Conservation (phyloP, 2,113 vertebrate species). For the Alligator mississippiensis region DNA sequence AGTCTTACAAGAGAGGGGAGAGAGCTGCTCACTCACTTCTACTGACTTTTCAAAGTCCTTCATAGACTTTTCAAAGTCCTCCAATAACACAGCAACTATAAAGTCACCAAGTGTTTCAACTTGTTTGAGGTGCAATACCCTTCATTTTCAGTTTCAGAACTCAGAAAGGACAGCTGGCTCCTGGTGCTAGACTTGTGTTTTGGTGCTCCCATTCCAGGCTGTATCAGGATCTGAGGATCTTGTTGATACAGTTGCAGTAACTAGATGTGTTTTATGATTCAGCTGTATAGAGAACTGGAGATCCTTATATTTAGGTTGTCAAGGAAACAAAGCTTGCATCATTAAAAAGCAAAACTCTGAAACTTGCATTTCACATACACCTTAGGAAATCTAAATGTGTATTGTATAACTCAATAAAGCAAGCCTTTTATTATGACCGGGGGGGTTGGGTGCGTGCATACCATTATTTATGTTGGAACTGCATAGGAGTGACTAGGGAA, state of each 20-base stretch:
- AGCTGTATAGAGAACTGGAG: neutral
- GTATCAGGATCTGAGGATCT: neutral
- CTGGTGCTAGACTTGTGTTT: neutral
- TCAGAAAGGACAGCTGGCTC: neutral
- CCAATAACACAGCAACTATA: neutral
- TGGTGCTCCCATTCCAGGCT: neutral
- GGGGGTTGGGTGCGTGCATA: neutral
- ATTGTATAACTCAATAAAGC: neutral
- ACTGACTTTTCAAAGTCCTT: conserved; percentile 21
- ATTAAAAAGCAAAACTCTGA: neutral
- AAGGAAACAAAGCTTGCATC: neutral
- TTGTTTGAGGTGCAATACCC: neutral
- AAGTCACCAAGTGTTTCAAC: neutral
- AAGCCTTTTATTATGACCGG: neutral
- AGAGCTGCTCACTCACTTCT: neutral
- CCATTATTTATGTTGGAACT: neutral
- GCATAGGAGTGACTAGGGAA: neutral
- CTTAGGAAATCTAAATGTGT: neutral
- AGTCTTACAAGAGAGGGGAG: neutral
- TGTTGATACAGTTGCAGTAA: neutral
- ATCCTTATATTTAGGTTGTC: neutral
- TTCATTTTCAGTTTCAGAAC: neutral
- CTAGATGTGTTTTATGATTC: neutral
- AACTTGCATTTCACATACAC: neutral
- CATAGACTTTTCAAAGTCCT: conserved; percentile 7